Evolutionary conservation across 2,888 invertebrate species (phyloP), one percentile per base, ranked within the genome.

Genomic region (Andricus quercusramuli): DNA sequence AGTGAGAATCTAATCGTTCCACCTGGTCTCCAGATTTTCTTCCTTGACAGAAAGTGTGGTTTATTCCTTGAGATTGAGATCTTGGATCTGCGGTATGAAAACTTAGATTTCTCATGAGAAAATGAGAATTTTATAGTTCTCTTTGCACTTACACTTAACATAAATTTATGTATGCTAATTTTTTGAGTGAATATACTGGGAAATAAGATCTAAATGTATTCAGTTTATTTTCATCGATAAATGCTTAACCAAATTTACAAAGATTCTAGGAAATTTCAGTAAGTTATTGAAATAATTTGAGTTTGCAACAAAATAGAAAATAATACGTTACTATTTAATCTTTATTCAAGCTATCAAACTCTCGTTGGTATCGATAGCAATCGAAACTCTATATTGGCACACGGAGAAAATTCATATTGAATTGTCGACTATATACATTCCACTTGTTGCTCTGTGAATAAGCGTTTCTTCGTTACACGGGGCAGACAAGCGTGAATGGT

Each of bases 391-490:
- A 74, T 32, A n/a, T 32, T 11, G 25, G 32, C 56, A n/a, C 25
- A 70, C 32, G 32, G 51, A 51, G 20, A 29, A 29, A 51, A n/a
- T 51, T 74, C 37, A 59, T 74, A 74, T 74, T 74, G 56, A 59
- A 74, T 74, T 74, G 56, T 56, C 74, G 56, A 74, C 56, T 56
- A 56, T 74, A 74, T 32, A 74, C 56, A 37, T 74, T 74, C 74
- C 74, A 74, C 74, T 74, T 74, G 74, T 56, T 74, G 37, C 74
- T 74, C 29, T 74, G 32, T 74, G 74, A 74, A 74, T 74, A 74
- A 74, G 56, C 74, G 56, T 74, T 74, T 32, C 74, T 74, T 74
- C 29, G 74, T 74, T 74, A 56, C 51, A 74, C 32, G 56, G 56
- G 32, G 74, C 74, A 56, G 74, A 74, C 56, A 74, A 37, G 56